Percentiles rank a stretch among this genome's conserved stretches.
Evolutionary conservation across 2,113 vertebrate genomes (phyloP).

Genomic region (Felis chaus): DNA sequence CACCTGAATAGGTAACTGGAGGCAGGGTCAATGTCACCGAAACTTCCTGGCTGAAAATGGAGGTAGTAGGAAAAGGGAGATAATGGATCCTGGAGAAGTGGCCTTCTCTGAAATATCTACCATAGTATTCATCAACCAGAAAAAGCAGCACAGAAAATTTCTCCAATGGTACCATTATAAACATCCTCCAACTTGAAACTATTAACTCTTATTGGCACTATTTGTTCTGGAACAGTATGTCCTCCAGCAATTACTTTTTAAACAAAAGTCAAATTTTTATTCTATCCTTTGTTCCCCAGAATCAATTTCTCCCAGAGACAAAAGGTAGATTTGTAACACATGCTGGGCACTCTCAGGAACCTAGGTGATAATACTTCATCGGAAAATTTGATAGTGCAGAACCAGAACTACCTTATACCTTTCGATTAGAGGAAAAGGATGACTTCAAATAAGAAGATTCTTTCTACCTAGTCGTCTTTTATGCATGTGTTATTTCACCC

Average conservation of each 20-base stretch:
- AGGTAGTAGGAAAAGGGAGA: not conserved
- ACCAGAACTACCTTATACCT: not conserved
- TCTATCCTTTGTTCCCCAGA: not conserved
- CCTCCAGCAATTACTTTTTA: not conserved
- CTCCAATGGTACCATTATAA: not conserved
- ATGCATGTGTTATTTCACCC: not conserved
- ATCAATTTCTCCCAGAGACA: not conserved
- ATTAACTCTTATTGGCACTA: not conserved
- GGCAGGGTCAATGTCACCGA: not conserved
- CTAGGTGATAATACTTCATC: not conserved
- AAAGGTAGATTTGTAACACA: not conserved
- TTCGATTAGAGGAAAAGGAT: constrained; percentile 28
- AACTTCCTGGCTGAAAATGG: not conserved
- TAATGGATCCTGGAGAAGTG: not conserved
- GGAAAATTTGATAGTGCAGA: not conserved
- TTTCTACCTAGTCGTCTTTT: not conserved
- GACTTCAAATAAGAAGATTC: constrained; percentile 17
- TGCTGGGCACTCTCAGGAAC: not conserved
- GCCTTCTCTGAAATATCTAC: not conserved
- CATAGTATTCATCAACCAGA: not conserved
- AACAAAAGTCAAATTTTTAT: not conserved
- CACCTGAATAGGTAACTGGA: not conserved
- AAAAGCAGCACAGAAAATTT: not conserved
- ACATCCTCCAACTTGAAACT: not conserved
- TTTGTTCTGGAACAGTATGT: constrained; percentile 47